Evolutionary conservation across 2,888 invertebrate genomes (phyloP), one percentile per base, ranked within the genome.

Genomic region (Tineola bisselliella): DNA sequence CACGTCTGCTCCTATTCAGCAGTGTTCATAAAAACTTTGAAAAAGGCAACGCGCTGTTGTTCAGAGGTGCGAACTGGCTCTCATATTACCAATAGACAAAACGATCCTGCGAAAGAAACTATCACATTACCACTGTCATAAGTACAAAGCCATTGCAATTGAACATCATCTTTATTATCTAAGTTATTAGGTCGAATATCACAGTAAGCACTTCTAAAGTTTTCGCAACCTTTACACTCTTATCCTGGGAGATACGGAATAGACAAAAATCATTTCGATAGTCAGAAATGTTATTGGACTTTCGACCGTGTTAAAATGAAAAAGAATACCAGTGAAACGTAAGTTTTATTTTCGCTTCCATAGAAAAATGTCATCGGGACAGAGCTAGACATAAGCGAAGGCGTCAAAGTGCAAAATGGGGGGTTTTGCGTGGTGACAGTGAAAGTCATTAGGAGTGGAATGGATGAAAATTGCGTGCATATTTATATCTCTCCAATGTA

Each of bases 321-420:
- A 25, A 65, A 65, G 70, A 73, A 69, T 63, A 62, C 64, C 68
- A 66, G 66, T 77, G 78, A 63, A 64, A 64, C 62, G 17, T 12
- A 67, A 63, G 59, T 65, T 74, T 69, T 67, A 69, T 72, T 79
- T 75, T 70, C 67, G 70, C 69, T 76, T 74, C 71, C 76, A 81
- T 79, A 74, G 81, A 78, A 76, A 81, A 83, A 84, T 81, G 79
- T 82, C 83, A 84, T 78, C 75, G 77, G 74, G 73, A 77, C 78
- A 81, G 77, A 76, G 81, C 80, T 78, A 79, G 76, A 76, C 77
- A 80, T 81, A 84, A 84, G 84, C 82, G 84, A 82, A 86, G 80
- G 87, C 87, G 84, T 83, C 84, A 86, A 86, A 86, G 84, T 87
- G 86, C 86, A 84, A 86, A 87, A 87, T 83, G 86, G 84, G 87